Evolutionary conservation across 2,113 vertebrate genomes (phyloP), one percentile per base, ranked within the genome.

Genomic region (Pygathrix nemaeus): DNA sequence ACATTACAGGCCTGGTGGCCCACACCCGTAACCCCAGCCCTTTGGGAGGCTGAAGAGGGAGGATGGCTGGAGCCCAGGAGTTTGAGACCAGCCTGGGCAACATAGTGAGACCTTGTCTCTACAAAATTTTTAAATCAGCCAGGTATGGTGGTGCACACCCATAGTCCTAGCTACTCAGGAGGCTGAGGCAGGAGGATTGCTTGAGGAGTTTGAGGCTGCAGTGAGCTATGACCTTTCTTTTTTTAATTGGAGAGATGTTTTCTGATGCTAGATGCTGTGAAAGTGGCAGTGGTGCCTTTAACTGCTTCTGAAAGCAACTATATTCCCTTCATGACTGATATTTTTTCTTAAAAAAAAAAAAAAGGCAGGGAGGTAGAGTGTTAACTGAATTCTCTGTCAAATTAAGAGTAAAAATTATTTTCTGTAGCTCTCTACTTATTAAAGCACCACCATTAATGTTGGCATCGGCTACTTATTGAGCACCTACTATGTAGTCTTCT

Each of bases 391-490:
- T 68, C 40, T 91, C 75, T 91, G 82, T 88, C 76, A 88, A 72
- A n/a, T 86, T 64, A 85, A 89, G 88, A 86, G 23, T 16, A 84
- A 20, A 93, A 85, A 55, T 79, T 90, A 81, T 84, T 68, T 96
- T 93, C 38, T 57, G 9, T 72, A 50, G 23, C 23, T 32, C 18
- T 82, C 45, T 81, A 1, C 27, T 32, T 89, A 17, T 57, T 85
- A 92, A 3, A 84, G 59, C 20, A 88, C 61, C n/a, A 75, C 43
- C 45, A 68, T 75, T 80, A 88, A 57, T 7, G 7, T 18, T 82
- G 38, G 57, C 27, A 72, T 78, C n/a, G 48, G 48, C 13, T 50
- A 79, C 45, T 87, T 87, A 86, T 35, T 55, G 30, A 94, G 40
- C 79, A 88, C 76, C 20, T 91, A 45, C 72, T 45, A 11, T n/a